Evolutionary conservation across 2,888 invertebrate species (phyloP).

Genomic region (Leuctra nigra): DNA sequence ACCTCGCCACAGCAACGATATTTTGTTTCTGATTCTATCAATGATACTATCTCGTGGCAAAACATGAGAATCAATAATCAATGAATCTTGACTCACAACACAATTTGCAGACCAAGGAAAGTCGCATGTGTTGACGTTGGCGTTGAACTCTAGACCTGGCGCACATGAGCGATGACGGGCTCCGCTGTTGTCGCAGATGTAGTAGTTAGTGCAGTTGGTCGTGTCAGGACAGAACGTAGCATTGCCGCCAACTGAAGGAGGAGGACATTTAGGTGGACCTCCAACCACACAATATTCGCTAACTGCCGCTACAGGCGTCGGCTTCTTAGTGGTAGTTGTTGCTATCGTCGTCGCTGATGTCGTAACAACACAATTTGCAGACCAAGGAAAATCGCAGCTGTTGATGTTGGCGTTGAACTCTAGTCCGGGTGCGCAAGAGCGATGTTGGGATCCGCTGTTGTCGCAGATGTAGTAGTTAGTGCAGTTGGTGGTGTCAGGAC

Average conservation of each 20-base stretch:
- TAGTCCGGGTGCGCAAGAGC: background rate
- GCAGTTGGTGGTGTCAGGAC: background rate
- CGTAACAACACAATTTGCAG: too few relatives aligned
- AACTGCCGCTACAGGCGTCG: too few relatives aligned
- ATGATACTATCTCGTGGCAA: too few relatives aligned
- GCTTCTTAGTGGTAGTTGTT: too few relatives aligned
- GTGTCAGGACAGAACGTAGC: background rate
- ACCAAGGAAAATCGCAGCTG: background rate
- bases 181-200: conserved; percentile 2
- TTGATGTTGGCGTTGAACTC: background rate
- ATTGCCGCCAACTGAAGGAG: too few relatives aligned
- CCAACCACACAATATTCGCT: too few relatives aligned
- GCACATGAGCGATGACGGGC: background rate
- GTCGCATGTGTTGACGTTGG: background rate
- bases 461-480: conserved; percentile 13
- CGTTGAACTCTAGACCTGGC: background rate
- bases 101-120: background rate
- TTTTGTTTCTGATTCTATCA: too few relatives aligned
- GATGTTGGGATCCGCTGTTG: background rate
- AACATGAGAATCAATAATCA: too few relatives aligned
- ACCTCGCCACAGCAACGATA: too few relatives aligned
- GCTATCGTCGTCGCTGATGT: background rate
- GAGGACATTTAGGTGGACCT: too few relatives aligned
- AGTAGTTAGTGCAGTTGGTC: conserved; percentile 10
- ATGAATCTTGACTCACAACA: too few relatives aligned